These are phyloP conservation scores for Agrochola litura DNA, from an alignment of 2,888 invertebrate species.

Conservation along the genomic window DNA sequence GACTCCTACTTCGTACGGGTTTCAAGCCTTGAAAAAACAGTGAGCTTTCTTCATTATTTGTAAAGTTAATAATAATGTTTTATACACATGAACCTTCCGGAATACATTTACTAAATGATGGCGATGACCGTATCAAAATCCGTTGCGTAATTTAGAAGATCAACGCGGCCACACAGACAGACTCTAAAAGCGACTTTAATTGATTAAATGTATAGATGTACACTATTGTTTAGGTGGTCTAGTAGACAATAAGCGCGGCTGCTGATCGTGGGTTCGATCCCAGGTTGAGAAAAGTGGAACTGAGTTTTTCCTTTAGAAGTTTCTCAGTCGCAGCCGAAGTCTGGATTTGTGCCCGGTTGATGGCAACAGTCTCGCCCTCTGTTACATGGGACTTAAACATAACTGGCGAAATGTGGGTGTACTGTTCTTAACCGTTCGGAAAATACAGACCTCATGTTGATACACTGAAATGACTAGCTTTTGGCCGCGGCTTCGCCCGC, in stretches of 20 bases:
- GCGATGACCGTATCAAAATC: background rate
- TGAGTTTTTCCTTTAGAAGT: background rate
- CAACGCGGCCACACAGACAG: background rate
- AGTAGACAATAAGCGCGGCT: background rate
- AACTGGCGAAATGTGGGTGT: background rate
- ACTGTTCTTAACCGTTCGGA: too few species aligned
- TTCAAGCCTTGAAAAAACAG: background rate
- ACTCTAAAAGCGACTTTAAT: background rate
- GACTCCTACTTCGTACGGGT: background rate
- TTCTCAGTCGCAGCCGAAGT: too few species aligned
- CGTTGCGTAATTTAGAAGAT: too few species aligned
- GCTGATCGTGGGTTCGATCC: background rate
- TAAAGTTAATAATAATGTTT: background rate
- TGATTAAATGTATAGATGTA: background rate
- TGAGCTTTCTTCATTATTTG: background rate
- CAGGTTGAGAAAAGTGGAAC: background rate
- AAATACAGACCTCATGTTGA: background rate
- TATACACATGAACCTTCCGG: too few species aligned
- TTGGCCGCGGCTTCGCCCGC: too few species aligned
- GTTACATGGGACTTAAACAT: background rate
- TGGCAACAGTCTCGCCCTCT: background rate
- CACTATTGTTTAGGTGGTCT: too few species aligned
- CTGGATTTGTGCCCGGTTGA: too few species aligned
- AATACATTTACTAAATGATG: background rate
- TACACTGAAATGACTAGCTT: background rate